Percentiles rank a stretch among this genome's conserved stretches.
Evolutionary conservation across 2,113 vertebrate genomes (phyloP).

Genomic region (Hemicordylus capensis): DNA sequence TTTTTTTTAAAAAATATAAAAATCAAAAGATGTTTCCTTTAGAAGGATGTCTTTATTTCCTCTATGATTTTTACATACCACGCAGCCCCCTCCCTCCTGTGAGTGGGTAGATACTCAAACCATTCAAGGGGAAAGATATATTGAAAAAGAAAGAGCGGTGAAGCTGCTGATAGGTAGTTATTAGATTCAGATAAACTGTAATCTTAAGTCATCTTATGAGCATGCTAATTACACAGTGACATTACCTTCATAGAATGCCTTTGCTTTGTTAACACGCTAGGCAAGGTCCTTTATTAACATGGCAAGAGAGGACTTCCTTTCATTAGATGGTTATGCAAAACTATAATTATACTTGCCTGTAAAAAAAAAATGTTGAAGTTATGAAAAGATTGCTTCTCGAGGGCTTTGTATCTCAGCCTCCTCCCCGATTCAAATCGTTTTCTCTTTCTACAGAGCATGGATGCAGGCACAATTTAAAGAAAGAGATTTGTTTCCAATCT

Average conservation of each 20-base stretch:
- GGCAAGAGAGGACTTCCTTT: slow-evolving; percentile 79
- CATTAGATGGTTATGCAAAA: slow-evolving; percentile 80
- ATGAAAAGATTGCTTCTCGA: slow-evolving; percentile 69
- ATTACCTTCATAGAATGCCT: slow-evolving; percentile 76
- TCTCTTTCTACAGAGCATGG: slow-evolving; percentile 28
- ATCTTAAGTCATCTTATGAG: slow-evolving; percentile 83
- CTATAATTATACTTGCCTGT: slow-evolving; percentile 82
- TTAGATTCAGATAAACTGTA: slow-evolving; percentile 85
- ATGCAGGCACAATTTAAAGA: slow-evolving; percentile 52
- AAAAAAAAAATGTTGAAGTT: slow-evolving; percentile 61
- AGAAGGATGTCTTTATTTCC: slow-evolving; percentile 27
- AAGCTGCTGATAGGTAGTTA: slow-evolving; percentile 77
- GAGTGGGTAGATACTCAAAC: slow-evolving; percentile 27
- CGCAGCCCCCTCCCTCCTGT: not conserved
- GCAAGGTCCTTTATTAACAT: slow-evolving; percentile 86
- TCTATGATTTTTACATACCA: slow-evolving; percentile 10
- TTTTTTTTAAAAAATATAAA: too few relatives aligned
- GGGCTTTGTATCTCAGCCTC: slow-evolving; percentile 36
- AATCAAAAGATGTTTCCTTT: not conserved
- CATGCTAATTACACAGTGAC: slow-evolving; percentile 84
- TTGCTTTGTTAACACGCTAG: slow-evolving; percentile 81
- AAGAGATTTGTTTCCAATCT: slow-evolving; percentile 61
- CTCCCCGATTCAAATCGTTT: slow-evolving; percentile 55
- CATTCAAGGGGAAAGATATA: slow-evolving; percentile 66
- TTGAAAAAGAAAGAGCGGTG: slow-evolving; percentile 71